Percentiles rank a stretch among this genome's conserved stretches.
phyloP scores from a whole-genome alignment of 2,797 vertebrate genomes.

The Sternarchorhynchus goeldii region DNA sequence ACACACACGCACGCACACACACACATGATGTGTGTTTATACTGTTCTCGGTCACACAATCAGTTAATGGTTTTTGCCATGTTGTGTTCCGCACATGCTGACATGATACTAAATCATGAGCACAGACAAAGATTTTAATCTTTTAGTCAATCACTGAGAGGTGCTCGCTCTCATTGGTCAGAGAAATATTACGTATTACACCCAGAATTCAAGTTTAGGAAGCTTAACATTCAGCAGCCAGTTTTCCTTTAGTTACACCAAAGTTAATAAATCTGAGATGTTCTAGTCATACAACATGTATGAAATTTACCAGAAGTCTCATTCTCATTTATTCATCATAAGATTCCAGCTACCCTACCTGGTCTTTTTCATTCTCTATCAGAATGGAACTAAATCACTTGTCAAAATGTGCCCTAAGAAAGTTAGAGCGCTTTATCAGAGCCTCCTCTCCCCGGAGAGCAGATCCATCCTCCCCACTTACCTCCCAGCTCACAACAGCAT shows the following conservation, averaged over 20 bases:
- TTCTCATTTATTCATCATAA: background rate
- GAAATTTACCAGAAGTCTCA: too few species aligned
- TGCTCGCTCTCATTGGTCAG: background rate
- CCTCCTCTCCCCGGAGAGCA: background rate
- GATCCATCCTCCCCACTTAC: constrained; percentile 19
- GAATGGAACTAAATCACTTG: background rate
- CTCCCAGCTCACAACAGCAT: constrained; percentile 22
- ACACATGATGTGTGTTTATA: background rate
- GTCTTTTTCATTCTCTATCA: background rate
- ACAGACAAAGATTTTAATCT: background rate
- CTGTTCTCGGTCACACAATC: background rate
- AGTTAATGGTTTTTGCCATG: too few species aligned
- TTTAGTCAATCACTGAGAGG: background rate
- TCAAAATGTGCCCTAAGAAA: constrained; percentile 15
- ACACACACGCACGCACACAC: background rate
- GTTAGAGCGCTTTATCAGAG: background rate
- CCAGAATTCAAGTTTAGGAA: background rate
- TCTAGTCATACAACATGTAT: background rate
- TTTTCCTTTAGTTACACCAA: background rate
- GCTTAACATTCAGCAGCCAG: background rate
- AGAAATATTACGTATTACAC: background rate
- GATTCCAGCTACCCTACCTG: constrained; percentile 6
- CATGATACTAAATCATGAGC: background rate
- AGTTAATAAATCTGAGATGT: background rate
- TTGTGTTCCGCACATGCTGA: too few species aligned